Evolutionary conservation across 2,888 invertebrate genomes (phyloP).

Genomic region (Kryphioiulus occultus): DNA sequence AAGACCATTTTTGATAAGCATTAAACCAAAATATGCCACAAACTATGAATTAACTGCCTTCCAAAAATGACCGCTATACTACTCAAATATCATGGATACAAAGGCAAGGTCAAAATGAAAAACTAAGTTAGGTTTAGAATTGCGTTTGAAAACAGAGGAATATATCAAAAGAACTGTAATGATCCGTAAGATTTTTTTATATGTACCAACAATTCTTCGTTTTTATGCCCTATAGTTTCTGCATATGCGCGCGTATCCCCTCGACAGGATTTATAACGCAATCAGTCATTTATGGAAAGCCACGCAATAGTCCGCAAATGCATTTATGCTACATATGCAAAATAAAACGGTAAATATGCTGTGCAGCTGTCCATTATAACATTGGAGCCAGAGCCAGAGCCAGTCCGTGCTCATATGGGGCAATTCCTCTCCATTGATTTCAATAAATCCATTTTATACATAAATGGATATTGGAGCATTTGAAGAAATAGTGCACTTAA

Average conservation of each 20-base stretch:
- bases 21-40: not conserved
- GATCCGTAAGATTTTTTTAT: constrained; percentile 18
- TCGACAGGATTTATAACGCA: constrained; percentile 31
- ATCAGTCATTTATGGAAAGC: constrained; percentile 31
- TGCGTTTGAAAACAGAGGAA: constrained; percentile 7
- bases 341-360: not conserved
- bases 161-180: constrained; percentile 31
- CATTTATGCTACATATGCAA: constrained; percentile 24
- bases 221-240: not conserved
- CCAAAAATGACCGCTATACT: not conserved
- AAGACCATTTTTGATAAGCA: not conserved
- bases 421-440: constrained; percentile 33
- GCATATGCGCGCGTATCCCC: not conserved
- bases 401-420: not conserved
- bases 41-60: no score
- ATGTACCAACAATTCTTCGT: not conserved
- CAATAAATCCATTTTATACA: constrained; percentile 25
- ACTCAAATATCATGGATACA: not conserved
- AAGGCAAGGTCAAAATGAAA: not conserved
- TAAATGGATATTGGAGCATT: not conserved
- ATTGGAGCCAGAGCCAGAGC: not conserved
- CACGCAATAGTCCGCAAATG: not conserved
- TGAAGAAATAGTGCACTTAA: constrained; percentile 11
- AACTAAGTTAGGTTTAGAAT: not conserved
- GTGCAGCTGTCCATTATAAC: constrained; percentile 30